A percentile compares a stretch with the other conserved stretches of the same genome.
phyloP scores from a whole-genome alignment of 2,888 invertebrate species.

The Diaprepes abbreviatus region DNA sequence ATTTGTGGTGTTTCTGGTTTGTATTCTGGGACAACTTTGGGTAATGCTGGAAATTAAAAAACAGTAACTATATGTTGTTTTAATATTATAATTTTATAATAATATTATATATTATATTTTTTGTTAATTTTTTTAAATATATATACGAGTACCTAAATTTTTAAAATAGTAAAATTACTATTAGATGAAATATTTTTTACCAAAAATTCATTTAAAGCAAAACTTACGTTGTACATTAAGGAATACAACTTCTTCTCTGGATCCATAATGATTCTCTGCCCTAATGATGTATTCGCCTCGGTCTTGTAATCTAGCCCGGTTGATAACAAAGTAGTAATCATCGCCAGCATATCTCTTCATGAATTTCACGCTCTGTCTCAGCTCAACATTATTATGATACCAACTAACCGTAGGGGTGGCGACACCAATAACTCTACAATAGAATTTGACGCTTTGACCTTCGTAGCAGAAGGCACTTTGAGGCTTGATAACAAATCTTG shows the following conservation, averaged over 20 bases:
- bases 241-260: constrained; percentile 96
- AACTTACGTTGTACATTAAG: constrained; percentile 93
- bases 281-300: constrained; percentile 97
- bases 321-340: constrained; percentile 97
- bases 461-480: constrained; percentile 96
- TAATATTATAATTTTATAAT: too few relatives aligned
- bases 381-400: constrained; percentile 93
- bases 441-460: constrained; percentile 97
- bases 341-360: constrained; percentile 98
- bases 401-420: constrained; percentile 96
- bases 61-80: too few relatives aligned
- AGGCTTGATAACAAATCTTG: constrained; percentile 97
- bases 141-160: too few relatives aligned
- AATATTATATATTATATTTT: too few relatives aligned
- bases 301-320: constrained; percentile 94
- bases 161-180: too few relatives aligned
- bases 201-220: too few relatives aligned
- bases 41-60: constrained; percentile 73
- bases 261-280: constrained; percentile 97
- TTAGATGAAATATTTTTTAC: too few relatives aligned
- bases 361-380: constrained; percentile 97
- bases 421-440: constrained; percentile 95
- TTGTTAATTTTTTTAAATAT: too few relatives aligned
- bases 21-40: constrained; percentile 79
- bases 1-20: constrained; percentile 79